phyloP scores from a whole-genome alignment of 2,888 invertebrate genomes.

The Celastrina argiolus region DNA sequence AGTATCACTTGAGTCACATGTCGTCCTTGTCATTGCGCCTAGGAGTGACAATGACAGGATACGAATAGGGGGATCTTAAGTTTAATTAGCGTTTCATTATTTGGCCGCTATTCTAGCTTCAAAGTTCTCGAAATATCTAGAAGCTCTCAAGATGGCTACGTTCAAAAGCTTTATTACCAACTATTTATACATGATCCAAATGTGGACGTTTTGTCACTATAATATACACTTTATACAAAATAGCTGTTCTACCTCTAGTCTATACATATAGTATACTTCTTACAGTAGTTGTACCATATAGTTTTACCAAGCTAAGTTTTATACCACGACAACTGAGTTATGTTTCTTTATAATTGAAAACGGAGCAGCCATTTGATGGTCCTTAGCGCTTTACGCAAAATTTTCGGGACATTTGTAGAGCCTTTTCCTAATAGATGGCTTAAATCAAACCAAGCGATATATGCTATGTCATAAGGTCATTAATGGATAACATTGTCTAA shows the following conservation, averaged over 20 bases:
- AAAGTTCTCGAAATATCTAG: neutral
- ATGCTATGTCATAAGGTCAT: neutral
- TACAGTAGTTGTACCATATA: neutral
- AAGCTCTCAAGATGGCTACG: slow-evolving; percentile 14
- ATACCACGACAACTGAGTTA: neutral
- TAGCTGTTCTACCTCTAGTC: slow-evolving; percentile 33
- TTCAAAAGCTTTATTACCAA: slow-evolving; percentile 29
- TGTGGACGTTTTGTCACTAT: slow-evolving; percentile 57
- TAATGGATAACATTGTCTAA: neutral
- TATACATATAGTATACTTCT: slow-evolving; percentile 21
- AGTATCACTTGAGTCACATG: too few species aligned
- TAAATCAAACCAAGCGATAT: neutral
- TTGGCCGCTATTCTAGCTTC: neutral
- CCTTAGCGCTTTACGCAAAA: neutral
- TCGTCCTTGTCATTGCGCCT: too few species aligned
- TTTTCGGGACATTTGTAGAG: neutral
- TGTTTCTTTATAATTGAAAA: too few species aligned
- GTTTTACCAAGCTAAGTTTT: neutral
- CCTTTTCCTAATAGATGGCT: too few species aligned
- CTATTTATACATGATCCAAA: slow-evolving; percentile 48
- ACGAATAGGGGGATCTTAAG: too few species aligned
- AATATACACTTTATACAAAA: slow-evolving; percentile 34
- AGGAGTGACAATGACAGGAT: too few species aligned
- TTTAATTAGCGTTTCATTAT: too few species aligned
- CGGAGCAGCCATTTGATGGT: too few species aligned